These are phyloP conservation scores for Eupsittula cactorum DNA, from an alignment of 2,113 vertebrate species.

Conservation along the genomic window DNA sequence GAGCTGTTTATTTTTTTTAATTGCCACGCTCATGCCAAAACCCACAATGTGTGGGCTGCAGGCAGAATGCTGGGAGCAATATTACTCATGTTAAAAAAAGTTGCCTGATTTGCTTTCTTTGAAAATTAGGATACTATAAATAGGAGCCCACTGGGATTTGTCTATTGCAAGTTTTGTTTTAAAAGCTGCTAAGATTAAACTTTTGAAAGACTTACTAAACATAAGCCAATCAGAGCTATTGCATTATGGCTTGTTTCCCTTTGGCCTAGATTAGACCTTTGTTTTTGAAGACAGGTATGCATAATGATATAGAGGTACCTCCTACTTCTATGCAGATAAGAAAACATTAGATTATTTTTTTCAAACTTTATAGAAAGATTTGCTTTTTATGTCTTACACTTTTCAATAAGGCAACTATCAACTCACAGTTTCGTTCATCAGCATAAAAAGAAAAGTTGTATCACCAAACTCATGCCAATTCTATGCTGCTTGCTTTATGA, in stretches of 20 bases:
- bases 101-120: conserved; percentile 58
- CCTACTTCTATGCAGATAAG: neutral
- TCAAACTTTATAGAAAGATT: neutral
- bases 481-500: neutral
- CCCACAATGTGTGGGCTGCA: conserved; percentile 58
- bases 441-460: neutral
- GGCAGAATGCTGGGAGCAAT: conserved; percentile 48
- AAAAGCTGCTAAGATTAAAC: conserved; percentile 24
- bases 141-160: conserved; percentile 46
- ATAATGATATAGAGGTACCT: neutral
- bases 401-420: neutral
- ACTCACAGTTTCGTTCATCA: neutral
- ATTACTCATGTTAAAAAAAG: conserved; percentile 53
- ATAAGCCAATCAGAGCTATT: neutral
- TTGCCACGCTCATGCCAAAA: conserved; percentile 39
- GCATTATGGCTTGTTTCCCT: neutral
- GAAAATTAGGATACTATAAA: conserved; percentile 65
- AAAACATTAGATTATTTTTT: neutral
- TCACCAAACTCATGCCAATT: neutral
- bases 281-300: neutral
- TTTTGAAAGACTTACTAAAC: conserved; percentile 24
- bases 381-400: neutral
- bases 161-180: neutral
- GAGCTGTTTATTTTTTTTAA: conserved; percentile 60
- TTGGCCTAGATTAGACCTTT: neutral